Conservation (phyloP, 2,797 vertebrate genomes). For the Gastrophryne carolinensis region DNA sequence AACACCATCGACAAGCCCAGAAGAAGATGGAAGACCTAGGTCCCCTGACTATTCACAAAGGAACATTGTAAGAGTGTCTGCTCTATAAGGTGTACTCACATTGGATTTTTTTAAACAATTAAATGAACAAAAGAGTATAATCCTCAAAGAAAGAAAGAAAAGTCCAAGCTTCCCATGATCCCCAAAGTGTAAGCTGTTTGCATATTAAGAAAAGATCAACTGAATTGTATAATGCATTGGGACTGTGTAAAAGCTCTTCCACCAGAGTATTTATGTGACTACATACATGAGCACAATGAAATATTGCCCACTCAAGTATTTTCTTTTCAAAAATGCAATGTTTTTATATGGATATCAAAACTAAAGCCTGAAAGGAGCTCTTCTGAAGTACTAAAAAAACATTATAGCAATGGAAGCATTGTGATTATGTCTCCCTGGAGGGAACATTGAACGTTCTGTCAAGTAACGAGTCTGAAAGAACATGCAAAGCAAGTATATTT, state of each 20-base stretch:
- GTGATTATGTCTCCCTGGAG: conserved; percentile 76
- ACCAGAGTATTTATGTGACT: conserved; percentile 34
- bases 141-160: conserved; percentile 55
- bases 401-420: conserved; percentile 68
- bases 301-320: conserved; percentile 67
- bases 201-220: conserved; percentile 14
- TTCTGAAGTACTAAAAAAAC: conserved; percentile 61
- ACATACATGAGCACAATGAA: conserved; percentile 75
- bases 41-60: conserved; percentile 78
- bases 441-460: conserved; percentile 66
- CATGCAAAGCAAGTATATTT: conserved; percentile 65
- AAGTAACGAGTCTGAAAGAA: conserved; percentile 51
- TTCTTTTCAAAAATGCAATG: conserved; percentile 62
- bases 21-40: conserved; percentile 76
- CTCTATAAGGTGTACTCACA: conserved; percentile 76
- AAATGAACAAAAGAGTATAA: conserved; percentile 54
- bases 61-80: conserved; percentile 90
- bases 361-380: conserved; percentile 52
- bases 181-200: conserved; percentile 43
- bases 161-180: conserved; percentile 42
- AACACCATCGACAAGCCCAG: conserved; percentile 77
- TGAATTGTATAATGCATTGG: conserved; percentile 18
- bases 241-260: conserved; percentile 35
- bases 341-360: conserved; percentile 67
- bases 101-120: conserved; percentile 56